Conservation (phyloP, 2,797 vertebrate genomes). For the Thamnophis elegans region DNA sequence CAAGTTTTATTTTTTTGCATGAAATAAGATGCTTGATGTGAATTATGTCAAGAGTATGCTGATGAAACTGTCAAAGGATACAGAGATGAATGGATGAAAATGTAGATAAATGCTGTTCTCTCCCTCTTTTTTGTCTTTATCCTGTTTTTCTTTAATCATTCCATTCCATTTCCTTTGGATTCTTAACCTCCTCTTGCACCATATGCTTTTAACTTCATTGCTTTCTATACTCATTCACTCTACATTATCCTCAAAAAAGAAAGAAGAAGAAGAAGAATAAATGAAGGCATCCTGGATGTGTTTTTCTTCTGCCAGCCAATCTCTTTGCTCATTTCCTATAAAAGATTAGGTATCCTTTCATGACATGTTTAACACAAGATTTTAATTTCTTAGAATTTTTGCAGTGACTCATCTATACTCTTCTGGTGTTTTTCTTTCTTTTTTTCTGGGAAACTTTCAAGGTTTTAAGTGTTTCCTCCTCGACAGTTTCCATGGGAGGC, state of each 20-base stretch:
- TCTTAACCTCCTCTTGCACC: not conserved
- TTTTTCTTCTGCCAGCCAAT: slow-evolving; percentile 44
- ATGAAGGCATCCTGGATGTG: slow-evolving; percentile 21
- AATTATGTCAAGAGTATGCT: not conserved
- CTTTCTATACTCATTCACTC: not conserved
- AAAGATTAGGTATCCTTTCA: slow-evolving; percentile 60
- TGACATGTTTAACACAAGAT: slow-evolving; percentile 53
- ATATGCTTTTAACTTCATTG: not conserved
- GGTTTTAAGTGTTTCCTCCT: slow-evolving; percentile 37
- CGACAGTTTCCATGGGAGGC: slow-evolving; percentile 33
- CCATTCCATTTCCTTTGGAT: not conserved
- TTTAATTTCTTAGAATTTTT: slow-evolving; percentile 62
- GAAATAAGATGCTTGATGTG: not conserved
- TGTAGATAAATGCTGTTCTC: not conserved
- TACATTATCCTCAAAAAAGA: slow-evolving; percentile 4
- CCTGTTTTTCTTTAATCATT: not conserved
- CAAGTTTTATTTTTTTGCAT: not conserved
- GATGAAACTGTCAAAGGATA: not conserved
- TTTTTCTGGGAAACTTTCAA: slow-evolving; percentile 50
- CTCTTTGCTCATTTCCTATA: slow-evolving; percentile 56
- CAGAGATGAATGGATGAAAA: not conserved
- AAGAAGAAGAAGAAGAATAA: slow-evolving; percentile 2
- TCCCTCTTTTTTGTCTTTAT: not conserved
- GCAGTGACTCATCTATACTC: slow-evolving; percentile 48
- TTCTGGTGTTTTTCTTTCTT: slow-evolving; percentile 39